Base-by-base conservation (phyloP, 1,140 invertebrate species). In the Drosophila mayri region DNA sequence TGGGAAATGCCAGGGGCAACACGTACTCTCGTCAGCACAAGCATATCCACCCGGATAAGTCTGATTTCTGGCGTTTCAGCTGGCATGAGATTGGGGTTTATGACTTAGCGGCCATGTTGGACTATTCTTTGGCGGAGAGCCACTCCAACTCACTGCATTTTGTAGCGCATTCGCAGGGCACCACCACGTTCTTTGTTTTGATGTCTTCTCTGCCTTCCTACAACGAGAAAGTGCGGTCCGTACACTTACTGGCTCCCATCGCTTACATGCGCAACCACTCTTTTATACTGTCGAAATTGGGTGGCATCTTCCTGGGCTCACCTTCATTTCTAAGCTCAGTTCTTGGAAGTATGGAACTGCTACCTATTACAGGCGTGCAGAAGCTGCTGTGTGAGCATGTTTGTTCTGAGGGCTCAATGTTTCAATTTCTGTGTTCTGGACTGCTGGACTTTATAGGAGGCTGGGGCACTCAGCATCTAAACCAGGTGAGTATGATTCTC, bases 31-130 rank as follows among this genome's bases (percentile, higher is more conserved):
- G 93, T 52, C 93, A 93, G 16, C 95, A 96, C 79, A 94, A 93
- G 28, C 90, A 84, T 18, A 94, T 95, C 14, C 93, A 94, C 76
- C 94, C 94, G 4, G 94, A 95, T 59, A 93, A 93, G 4, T 91
- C 84, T 47, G 93, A 94, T 57, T 95, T 95, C 81, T 95, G 95
- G 94, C 91, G 95, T 71, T 95, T 95, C 72, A 93, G 93, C 18
- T 96, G 91, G 90, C 95, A 96, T 81, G 95, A 97, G 93, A 96
- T 96, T 93, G 96, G 95, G 3, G 90, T 94, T 9, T 95, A 94
- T 75, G 96, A 97, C 92, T 70, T 96, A 22, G 95, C 96, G 16
- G 94, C 96, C 2, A 94, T 95, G 79, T 93, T 97, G 38, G 94
- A 96, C 83, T 95, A 95, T 83, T 94, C 96, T n/a, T 73, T 96